These are phyloP conservation scores for Platichthys flesus DNA, from an alignment of 2,113 vertebrate genomes.

Conservation along the genomic window DNA sequence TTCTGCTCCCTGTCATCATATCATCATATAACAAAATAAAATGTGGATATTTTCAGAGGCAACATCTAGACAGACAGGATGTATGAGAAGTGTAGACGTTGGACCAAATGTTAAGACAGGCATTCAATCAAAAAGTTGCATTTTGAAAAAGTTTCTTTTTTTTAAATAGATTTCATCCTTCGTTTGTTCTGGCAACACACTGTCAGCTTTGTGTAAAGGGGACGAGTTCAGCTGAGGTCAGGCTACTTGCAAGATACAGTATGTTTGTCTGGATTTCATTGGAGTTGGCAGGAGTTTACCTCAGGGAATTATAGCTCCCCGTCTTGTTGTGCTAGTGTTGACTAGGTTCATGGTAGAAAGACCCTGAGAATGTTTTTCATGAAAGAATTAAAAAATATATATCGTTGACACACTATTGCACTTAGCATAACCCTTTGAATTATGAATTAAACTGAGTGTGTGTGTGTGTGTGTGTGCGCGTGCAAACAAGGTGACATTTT, in stretches of 20 bases:
- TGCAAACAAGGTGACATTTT: background rate
- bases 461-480: background rate
- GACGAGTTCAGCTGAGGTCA: constrained; percentile 44
- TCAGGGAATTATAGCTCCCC: constrained; percentile 28
- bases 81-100: background rate
- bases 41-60: constrained; percentile 26
- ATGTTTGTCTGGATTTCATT: constrained; percentile 41
- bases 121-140: background rate
- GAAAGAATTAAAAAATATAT: constrained; percentile 13
- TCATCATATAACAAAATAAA: constrained; percentile 27
- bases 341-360: constrained; percentile 28
- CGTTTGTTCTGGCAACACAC: background rate
- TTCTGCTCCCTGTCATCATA: constrained; percentile 24
- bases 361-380: constrained; percentile 50
- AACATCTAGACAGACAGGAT: constrained; percentile 13
- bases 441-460: constrained; percentile 49
- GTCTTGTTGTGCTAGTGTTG: constrained; percentile 25
- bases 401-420: constrained; percentile 34
- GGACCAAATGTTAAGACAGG: background rate
- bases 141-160: background rate
- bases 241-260: constrained; percentile 19
- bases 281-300: constrained; percentile 34
- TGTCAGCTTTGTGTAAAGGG: constrained; percentile 2
- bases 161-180: background rate
- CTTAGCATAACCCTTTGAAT: constrained; percentile 38